Base-by-base conservation (phyloP, 1,140 invertebrate genomes). In the Drosophila rhopaloa region DNA sequence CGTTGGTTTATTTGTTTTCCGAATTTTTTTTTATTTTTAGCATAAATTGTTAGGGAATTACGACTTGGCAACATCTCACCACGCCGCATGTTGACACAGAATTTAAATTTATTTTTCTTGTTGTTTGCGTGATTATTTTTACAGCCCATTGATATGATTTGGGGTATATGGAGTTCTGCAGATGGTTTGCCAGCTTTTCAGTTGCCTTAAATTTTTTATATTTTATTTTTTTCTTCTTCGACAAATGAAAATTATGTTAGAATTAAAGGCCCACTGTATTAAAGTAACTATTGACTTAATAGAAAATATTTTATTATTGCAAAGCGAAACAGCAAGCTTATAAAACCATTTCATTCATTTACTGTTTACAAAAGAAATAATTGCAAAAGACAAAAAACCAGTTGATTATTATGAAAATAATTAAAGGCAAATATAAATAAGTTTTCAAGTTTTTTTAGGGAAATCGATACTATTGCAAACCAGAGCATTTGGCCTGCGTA, bases 91-190 rank as follows among this genome's bases (percentile, higher is more conserved):
- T 85, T 85, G 82, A 86, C 82, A 85, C 82, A 85, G 65, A 85
- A 86, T 79, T 85, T 86, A 76, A 85, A 85, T 85, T 85, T 85
- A 85, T 85, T 81, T 85, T 85, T 76, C 81, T 78, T 70, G 68
- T 84, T 76, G 43, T 48, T 81, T 70, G 57, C 58, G 56, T 74
- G 62, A 43, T 78, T 81, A 62, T 81, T 80, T 67, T 56, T 48
- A 59, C 27, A 59, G 68, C 19, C 56, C 41, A 57, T 41, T 44
- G 7, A 43, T 13, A 32, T 9, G 35, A 74, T 24, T 53, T 32
- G 10, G 47, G 59, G 63, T 66, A 81, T 46, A 79, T 59, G 32
- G 6, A 19, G 40, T 46, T n/a, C n/a, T 14, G 4, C n/a, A 44
- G 10, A 38, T 13, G n/a, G 40, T 76, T 53, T 37, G 46, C 2